A percentile compares a stretch with the other conserved stretches of the same genome.
phyloP scores from a whole-genome alignment of 92 coral and sea anemone genomes.

The Montipora capitata region DNA sequence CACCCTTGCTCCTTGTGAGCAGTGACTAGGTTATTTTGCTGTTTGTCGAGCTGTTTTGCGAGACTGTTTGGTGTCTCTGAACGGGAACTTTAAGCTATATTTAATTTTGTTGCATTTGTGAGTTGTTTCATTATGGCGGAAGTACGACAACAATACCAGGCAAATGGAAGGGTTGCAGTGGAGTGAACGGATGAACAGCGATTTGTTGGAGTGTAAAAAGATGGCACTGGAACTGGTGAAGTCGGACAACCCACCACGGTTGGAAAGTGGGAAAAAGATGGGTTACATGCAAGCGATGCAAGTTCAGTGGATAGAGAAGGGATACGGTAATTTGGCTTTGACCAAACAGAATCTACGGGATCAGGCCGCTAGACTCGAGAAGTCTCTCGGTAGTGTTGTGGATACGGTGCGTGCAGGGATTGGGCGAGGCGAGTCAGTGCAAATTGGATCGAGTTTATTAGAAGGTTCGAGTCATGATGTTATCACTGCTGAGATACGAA shows the following conservation, averaged over 20 bases:
- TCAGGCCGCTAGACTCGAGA: neutral
- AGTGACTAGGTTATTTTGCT: constrained; percentile 27
- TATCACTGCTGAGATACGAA: constrained; percentile 21
- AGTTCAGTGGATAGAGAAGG: neutral
- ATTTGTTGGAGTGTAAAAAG: neutral
- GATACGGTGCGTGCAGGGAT: neutral
- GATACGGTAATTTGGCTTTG: neutral
- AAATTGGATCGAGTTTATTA: neutral
- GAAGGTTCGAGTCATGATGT: neutral
- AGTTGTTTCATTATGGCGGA: neutral
- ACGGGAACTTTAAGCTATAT: constrained; percentile 25
- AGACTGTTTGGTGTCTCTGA: constrained; percentile 25
- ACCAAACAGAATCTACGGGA: neutral
- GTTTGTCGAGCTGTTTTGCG: constrained; percentile 31
- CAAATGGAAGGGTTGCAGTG: neutral
- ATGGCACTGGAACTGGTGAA: too few species aligned
- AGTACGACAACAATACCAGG: constrained; percentile 1
- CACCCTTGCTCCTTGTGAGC: neutral
- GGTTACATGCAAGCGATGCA: too few species aligned
- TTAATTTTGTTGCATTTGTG: constrained; percentile 9
- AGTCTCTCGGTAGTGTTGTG: constrained; percentile 8
- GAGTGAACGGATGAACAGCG: neutral
- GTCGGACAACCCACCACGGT: too few species aligned
- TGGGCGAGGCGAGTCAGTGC: neutral
- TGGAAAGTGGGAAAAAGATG: too few species aligned